Percentiles rank a stretch among this genome's conserved stretches.
Conservation (phyloP, 2,888 invertebrate genomes). For the Ochlodes sylvanus region DNA sequence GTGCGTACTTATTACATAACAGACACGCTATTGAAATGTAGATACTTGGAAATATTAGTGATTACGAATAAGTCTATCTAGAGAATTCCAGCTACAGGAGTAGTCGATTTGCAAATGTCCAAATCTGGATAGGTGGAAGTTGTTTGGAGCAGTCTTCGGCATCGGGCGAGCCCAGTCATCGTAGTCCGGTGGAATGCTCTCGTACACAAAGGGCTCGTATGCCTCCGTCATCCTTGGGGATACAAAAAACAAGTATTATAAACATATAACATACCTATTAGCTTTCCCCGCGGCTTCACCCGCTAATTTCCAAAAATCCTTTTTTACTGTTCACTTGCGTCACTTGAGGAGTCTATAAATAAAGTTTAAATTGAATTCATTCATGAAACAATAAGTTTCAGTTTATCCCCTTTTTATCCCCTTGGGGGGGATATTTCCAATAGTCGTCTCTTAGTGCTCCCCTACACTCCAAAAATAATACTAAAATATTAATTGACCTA, state of each 20-base stretch:
- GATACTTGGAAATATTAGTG: constrained; percentile 48
- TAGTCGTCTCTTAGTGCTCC: too few relatives aligned
- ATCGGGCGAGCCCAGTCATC: constrained; percentile 90
- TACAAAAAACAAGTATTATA: constrained; percentile 27
- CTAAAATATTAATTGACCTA: too few relatives aligned
- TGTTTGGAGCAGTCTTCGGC: constrained; percentile 86
- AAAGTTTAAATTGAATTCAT: too few relatives aligned
- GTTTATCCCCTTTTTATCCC: too few relatives aligned
- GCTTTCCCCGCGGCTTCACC: too few relatives aligned
- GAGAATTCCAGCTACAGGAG: constrained; percentile 92
- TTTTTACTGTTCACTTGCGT: too few relatives aligned
- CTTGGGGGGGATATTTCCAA: too few relatives aligned
- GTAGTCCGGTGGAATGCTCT: constrained; percentile 77
- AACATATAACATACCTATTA: too few relatives aligned
- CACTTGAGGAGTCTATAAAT: too few relatives aligned
- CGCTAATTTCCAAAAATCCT: too few relatives aligned
- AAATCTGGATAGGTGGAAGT: constrained; percentile 90
- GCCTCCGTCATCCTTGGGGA: constrained; percentile 70
- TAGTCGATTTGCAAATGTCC: constrained; percentile 93
- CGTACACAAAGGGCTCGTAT: constrained; percentile 75
- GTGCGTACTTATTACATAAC: neutral
- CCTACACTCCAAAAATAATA: too few relatives aligned
- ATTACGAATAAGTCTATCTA: constrained; percentile 89
- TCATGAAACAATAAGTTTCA: too few relatives aligned
- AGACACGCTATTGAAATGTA: neutral